These are phyloP conservation scores for Megaustenia siamemsis DNA, from an alignment of 2,888 invertebrate species.

Conservation along the genomic window DNA sequence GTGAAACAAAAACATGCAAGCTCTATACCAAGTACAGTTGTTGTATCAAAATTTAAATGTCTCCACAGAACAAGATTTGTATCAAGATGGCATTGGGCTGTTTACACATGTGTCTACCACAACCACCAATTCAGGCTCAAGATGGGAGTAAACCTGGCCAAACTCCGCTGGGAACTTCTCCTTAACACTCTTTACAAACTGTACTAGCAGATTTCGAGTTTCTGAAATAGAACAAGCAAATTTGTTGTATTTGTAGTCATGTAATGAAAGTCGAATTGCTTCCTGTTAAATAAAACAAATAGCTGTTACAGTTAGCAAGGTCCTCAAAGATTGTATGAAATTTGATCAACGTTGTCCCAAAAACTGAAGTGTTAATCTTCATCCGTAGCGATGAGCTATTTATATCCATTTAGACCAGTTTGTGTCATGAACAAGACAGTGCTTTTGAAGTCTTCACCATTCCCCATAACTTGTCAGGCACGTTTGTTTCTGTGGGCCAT, in stretches of 20 bases:
- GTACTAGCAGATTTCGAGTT: conserved; percentile 64
- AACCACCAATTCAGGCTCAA: conserved; percentile 61
- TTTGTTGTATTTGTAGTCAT: neutral
- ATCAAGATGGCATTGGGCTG: conserved; percentile 12
- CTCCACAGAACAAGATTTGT: neutral
- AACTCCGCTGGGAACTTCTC: conserved; percentile 66
- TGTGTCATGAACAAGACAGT: too few species aligned
- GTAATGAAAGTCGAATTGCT: neutral
- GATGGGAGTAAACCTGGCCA: conserved; percentile 58
- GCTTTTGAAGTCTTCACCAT: too few species aligned
- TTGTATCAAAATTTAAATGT: neutral
- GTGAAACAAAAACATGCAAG: neutral
- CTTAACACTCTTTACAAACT: conserved; percentile 69
- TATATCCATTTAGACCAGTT: too few species aligned
- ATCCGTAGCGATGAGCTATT: too few species aligned
- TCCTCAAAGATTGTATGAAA: too few species aligned
- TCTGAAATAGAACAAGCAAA: conserved; percentile 61
- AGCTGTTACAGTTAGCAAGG: too few species aligned
- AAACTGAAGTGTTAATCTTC: too few species aligned
- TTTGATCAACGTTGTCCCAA: too few species aligned
- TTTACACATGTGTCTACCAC: conserved; percentile 67
- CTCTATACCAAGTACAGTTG: neutral
- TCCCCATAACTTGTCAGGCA: too few species aligned
- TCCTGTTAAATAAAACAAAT: too few species aligned
- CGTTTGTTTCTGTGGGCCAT: too few species aligned